phyloP scores from a whole-genome alignment of 2,113 vertebrate species.

The Neopipo cinnamomea region DNA sequence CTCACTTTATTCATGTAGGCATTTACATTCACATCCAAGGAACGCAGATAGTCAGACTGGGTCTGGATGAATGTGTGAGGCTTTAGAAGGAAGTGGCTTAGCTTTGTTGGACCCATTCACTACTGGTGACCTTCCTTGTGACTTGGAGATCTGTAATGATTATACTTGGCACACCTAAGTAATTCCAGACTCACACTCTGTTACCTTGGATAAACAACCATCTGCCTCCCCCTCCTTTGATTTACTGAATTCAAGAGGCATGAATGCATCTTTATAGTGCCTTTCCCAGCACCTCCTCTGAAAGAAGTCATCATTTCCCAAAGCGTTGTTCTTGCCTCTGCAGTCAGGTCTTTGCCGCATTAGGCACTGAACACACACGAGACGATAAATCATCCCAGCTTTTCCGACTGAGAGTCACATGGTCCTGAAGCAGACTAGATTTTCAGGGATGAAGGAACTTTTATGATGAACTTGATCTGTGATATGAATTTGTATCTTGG shows the following conservation, averaged over 20 bases:
- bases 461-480: neutral
- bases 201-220: neutral
- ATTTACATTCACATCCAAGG: neutral
- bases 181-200: neutral
- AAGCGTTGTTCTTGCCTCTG: neutral
- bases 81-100: neutral
- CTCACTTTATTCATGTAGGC: neutral
- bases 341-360: neutral
- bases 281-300: neutral
- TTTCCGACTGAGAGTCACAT: neutral
- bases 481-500: neutral
- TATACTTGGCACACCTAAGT: fast-evolving
- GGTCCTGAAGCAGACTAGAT: neutral
- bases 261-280: neutral
- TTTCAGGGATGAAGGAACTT: neutral
- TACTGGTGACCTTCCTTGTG: neutral
- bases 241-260: neutral
- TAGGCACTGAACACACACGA: neutral
- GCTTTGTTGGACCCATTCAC: neutral
- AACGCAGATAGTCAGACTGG: neutral
- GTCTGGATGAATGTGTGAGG: neutral
- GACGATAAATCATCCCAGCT: neutral
- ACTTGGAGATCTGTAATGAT: neutral
- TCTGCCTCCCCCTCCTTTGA: neutral
- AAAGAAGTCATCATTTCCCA: neutral